Evolutionary conservation across 2,797 vertebrate species (phyloP), one percentile per base, ranked within the genome.

Genomic region (Peromyscus attwateri): DNA sequence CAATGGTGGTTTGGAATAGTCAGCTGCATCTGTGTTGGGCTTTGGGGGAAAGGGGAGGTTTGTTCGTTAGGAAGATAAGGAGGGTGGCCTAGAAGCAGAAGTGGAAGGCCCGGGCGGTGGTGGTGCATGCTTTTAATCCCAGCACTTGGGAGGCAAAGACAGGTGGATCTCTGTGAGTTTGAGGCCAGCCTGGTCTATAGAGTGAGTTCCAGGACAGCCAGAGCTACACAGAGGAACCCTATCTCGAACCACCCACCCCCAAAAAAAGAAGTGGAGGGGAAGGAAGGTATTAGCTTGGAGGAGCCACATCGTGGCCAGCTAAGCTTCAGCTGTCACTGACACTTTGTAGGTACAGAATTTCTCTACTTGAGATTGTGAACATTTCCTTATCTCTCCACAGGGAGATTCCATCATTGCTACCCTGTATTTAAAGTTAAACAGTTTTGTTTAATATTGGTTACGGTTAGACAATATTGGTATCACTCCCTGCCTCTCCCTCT

Each of bases 361-460:
- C 21, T 95, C 84, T 64, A 57, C 57, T 12, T 68, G 83, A 92
- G 12, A 82, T 62, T 25, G 6, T 92, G 57, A 91, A 75, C 31
- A 85, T 57, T 83, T 91, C 17, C 83, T 95, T 71, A 90, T n/a
- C 57, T 4, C 1, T 40, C 73, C 29, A 60, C 21, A 40, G 87
- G 84, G 29, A 93, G 40, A 91, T n/a, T 80, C 43, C 34, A 60
- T 82, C 62, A 71, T n/a, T 70, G 57, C 23, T n/a, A 92, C 25
- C 6, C n/a, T 88, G 75, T 87, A 87, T 49, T 87, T 52, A 94
- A 87, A 93, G 40, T 91, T 95, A 83, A 68, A 93, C 17, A 90
- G 14, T 73, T 95, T 94, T 95, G 16, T 10, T 94, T 43, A 66
- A 29, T 93, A 81, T 60, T 91, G 60, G n/a, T 92, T 96, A 94